These are phyloP conservation scores for Venturia canescens DNA, from an alignment of 1,140 invertebrate genomes.

Conservation along the genomic window DNA sequence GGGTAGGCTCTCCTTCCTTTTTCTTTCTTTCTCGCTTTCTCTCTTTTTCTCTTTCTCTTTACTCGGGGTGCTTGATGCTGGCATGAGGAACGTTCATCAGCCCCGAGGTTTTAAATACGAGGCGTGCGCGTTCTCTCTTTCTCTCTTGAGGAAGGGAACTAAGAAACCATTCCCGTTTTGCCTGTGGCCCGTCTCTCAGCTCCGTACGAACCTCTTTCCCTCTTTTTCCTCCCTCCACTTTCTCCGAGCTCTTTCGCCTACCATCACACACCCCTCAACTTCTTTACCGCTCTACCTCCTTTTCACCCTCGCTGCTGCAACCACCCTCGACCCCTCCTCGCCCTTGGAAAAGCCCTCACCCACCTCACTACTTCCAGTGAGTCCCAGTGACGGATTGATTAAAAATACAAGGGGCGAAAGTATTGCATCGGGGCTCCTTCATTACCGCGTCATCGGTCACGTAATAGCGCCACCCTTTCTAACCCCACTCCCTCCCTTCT, in stretches of 20 bases:
- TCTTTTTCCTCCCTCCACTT: neutral
- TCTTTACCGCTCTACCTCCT: conserved; percentile 32
- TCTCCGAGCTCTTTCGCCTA: conserved; percentile 10
- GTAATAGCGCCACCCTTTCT: too few relatives aligned
- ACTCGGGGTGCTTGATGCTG: conserved; percentile 61
- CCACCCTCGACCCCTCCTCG: conserved; percentile 27
- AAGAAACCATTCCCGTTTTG: conserved; percentile 71
- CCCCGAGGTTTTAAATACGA: conserved; percentile 72
- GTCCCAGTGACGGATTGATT: conserved; percentile 77
- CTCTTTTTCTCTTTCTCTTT: conserved; percentile 13
- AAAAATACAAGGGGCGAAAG: conserved; percentile 76
- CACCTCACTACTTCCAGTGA: conserved; percentile 65
- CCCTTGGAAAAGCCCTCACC: conserved; percentile 1
- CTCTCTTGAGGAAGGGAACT: conserved; percentile 68
- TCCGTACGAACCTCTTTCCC: conserved; percentile 1
- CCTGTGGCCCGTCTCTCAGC: conserved; percentile 48
- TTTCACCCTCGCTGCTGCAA: conserved; percentile 42
- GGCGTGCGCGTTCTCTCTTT: conserved; percentile 46
- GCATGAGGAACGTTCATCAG: conserved; percentile 77
- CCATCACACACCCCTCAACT: conserved; percentile 25
- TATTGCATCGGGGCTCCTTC: conserved; percentile 69
- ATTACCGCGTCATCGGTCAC: neutral
- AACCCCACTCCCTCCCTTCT: too few relatives aligned
- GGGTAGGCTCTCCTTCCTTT: conserved; percentile 38
- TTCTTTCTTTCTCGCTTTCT: conserved; percentile 22